Conservation (phyloP, 2,888 invertebrate species). For the Amphimallon solstitiale region DNA sequence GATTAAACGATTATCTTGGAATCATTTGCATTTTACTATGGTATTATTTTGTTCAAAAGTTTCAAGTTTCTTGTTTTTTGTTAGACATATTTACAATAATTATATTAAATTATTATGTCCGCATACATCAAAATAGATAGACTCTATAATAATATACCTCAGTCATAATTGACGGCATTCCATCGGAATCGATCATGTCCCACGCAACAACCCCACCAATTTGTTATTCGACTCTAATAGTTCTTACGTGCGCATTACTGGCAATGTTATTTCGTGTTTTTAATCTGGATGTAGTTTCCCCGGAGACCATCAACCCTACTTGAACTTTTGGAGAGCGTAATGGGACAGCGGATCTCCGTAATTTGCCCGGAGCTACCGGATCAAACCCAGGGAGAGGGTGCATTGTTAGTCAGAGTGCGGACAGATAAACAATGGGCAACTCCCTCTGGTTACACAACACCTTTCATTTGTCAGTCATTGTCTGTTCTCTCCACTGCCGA, state of each 20-base stretch:
- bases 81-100: too few relatives aligned
- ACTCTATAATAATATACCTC: background rate
- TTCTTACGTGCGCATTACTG: slow-evolving; percentile 20
- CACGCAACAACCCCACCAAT: slow-evolving; percentile 25
- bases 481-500: slow-evolving; percentile 36
- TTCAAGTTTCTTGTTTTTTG: too few relatives aligned
- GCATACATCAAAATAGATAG: too few relatives aligned
- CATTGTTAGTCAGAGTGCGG: slow-evolving; percentile 51
- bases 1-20: too few relatives aligned
- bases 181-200: slow-evolving; percentile 1
- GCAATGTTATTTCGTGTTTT: slow-evolving; percentile 43
- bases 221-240: slow-evolving; percentile 38
- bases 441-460: slow-evolving; percentile 56
- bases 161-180: background rate
- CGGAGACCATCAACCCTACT: slow-evolving; percentile 40
- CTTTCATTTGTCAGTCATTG: slow-evolving; percentile 56
- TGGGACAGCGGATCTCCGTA: slow-evolving; percentile 48
- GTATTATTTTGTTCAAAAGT: too few relatives aligned
- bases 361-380: slow-evolving; percentile 45
- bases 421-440: slow-evolving; percentile 55
- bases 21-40: too few relatives aligned
- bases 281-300: slow-evolving; percentile 45
- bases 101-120: too few relatives aligned
- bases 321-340: slow-evolving; percentile 44
- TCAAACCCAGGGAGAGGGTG: slow-evolving; percentile 42